phyloP scores from a whole-genome alignment of 2,888 invertebrate genomes.

The Tinea semifulvella region DNA sequence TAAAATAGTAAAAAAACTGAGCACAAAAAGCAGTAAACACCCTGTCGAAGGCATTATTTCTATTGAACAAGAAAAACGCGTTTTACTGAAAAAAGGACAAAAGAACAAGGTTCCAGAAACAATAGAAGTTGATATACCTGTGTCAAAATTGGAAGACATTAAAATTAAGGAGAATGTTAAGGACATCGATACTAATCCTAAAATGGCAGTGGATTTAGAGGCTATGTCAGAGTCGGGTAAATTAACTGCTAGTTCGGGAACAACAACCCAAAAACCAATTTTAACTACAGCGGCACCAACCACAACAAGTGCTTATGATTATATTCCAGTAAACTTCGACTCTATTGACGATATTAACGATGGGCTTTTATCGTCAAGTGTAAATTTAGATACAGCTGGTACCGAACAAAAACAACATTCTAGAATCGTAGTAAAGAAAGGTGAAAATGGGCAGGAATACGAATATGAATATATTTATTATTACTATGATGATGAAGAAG shows the following conservation, averaged over 20 bases:
- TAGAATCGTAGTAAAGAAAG: slow-evolving; percentile 84
- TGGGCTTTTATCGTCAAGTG: slow-evolving; percentile 54
- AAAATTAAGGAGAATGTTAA: slow-evolving; percentile 61
- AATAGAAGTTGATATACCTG: slow-evolving; percentile 56
- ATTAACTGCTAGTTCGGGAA: slow-evolving; percentile 40
- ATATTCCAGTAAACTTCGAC: slow-evolving; percentile 58
- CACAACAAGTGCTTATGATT: slow-evolving; percentile 44
- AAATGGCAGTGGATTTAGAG: slow-evolving; percentile 50
- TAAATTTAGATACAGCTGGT: slow-evolving; percentile 70
- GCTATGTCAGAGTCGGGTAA: slow-evolving; percentile 60
- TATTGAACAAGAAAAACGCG: slow-evolving; percentile 57
- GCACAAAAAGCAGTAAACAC: slow-evolving; percentile 40
- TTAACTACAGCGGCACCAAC: slow-evolving; percentile 60
- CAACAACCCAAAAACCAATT: slow-evolving; percentile 65
- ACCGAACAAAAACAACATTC: slow-evolving; percentile 76
- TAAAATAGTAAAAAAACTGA: slow-evolving; percentile 53
- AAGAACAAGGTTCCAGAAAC: slow-evolving; percentile 48
- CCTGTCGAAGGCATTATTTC: slow-evolving; percentile 52
- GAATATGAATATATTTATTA: slow-evolving; percentile 94
- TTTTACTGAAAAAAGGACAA: slow-evolving; percentile 38
- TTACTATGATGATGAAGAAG: slow-evolving; percentile 83
- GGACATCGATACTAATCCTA: slow-evolving; percentile 50
- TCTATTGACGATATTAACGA: slow-evolving; percentile 59
- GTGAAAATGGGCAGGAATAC: slow-evolving; percentile 89
- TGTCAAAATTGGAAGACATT: slow-evolving; percentile 56